Conservation (phyloP, 1,140 invertebrate genomes). For the Heliconius hermathena region DNA sequence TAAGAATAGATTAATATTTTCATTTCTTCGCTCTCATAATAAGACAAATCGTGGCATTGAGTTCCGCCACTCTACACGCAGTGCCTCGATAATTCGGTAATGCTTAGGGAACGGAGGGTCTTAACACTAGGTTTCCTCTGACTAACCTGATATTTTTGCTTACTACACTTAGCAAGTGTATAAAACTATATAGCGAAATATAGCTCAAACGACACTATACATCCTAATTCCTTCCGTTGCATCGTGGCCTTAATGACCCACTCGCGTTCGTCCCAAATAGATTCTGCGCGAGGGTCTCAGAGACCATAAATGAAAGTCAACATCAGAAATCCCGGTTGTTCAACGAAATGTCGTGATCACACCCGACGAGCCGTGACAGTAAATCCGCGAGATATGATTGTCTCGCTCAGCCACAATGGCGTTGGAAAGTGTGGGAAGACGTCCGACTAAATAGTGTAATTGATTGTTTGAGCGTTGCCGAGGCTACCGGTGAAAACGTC, state of each 20-base stretch:
- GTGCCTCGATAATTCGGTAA: too few relatives aligned
- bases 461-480: constrained; percentile 64
- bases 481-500: constrained; percentile 54
- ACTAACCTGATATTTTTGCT: too few relatives aligned
- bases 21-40: too few relatives aligned
- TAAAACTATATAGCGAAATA: background rate
- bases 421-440: constrained; percentile 74
- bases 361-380: constrained; percentile 34
- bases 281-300: constrained; percentile 13
- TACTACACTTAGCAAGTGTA: too few relatives aligned
- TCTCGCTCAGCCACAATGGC: constrained; percentile 64
- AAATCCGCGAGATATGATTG: constrained; percentile 57
- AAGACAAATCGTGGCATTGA: too few relatives aligned
- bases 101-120: too few relatives aligned
- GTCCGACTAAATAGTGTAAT: constrained; percentile 50
- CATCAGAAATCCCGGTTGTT: constrained; percentile 49
- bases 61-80: too few relatives aligned
- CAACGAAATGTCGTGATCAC: constrained; percentile 54
- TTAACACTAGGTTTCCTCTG: too few relatives aligned
- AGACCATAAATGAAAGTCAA: constrained; percentile 49
- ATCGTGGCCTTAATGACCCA: constrained; percentile 8
- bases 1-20: too few relatives aligned
- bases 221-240: background rate
- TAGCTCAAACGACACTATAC: background rate
- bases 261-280: constrained; percentile 19